These are phyloP conservation scores for Gymnoscopelus braueri DNA, from an alignment of 2,797 vertebrate species.

Conservation along the genomic window DNA sequence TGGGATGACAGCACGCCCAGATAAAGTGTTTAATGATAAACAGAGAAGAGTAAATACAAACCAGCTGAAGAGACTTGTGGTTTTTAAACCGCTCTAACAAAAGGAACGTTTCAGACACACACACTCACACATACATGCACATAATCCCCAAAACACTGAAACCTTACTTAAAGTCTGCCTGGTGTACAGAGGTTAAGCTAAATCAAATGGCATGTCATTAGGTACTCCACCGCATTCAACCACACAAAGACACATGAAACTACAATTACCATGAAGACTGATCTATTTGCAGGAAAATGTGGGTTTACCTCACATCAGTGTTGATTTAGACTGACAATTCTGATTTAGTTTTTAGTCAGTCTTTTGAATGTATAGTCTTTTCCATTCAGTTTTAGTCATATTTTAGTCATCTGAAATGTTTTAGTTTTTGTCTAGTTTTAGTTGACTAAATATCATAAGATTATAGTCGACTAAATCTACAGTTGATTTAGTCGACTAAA, in stretches of 20 bases:
- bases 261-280: constrained; percentile 63
- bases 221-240: constrained; percentile 25
- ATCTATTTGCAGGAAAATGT: constrained; percentile 66
- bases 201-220: constrained; percentile 32
- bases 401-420: too few species aligned
- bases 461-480: too few species aligned
- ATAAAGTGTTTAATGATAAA: constrained; percentile 68
- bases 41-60: constrained; percentile 56
- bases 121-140: constrained; percentile 15
- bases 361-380: too few species aligned
- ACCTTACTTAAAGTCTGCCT: constrained; percentile 15
- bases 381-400: too few species aligned
- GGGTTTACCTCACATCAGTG: constrained; percentile 26
- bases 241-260: constrained; percentile 30
- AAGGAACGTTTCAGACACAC: neutral
- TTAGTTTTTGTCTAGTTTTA: too few species aligned
- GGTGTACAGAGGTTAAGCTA: constrained; percentile 7
- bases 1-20: constrained; percentile 46
- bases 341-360: too few species aligned
- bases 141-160: constrained; percentile 3
- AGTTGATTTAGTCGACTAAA: too few species aligned
- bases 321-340: too few species aligned
- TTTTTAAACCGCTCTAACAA: constrained; percentile 34
- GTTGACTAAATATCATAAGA: too few species aligned
- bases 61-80: constrained; percentile 44